These are phyloP conservation scores for Euura lappo DNA, from an alignment of 1,140 invertebrate genomes.

Conservation along the genomic window DNA sequence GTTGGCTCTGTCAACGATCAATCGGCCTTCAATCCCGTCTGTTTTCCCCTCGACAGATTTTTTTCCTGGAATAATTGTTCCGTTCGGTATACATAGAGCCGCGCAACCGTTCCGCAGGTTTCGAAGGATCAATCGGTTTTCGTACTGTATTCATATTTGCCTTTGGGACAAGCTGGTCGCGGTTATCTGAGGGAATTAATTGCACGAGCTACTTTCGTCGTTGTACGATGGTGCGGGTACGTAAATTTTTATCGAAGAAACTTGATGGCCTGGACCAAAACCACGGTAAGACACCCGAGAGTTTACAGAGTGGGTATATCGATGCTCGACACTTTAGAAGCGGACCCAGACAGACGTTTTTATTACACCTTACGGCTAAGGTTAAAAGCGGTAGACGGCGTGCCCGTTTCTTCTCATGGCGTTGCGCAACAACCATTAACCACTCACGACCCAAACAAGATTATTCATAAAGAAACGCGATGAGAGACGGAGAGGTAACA, in stretches of 20 bases:
- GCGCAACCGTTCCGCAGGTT: no score
- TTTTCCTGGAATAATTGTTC: not conserved
- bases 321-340: not conserved
- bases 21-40: not conserved
- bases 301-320: not conserved
- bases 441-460: not conserved
- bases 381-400: not conserved
- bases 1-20: constrained; percentile 5
- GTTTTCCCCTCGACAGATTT: not conserved
- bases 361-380: constrained; percentile 1
- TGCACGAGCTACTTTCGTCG: no score
- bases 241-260: no score
- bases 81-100: not conserved
- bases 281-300: not conserved
- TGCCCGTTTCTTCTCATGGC: not conserved
- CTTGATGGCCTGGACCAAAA: not conserved
- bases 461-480: constrained; percentile 3
- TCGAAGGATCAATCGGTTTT: no score
- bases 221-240: no score
- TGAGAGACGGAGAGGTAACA: not conserved
- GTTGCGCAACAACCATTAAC: not conserved
- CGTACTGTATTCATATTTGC: no score
- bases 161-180: no score
- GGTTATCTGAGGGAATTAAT: no score
- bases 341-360: not conserved